phyloP scores from a whole-genome alignment of 2,113 vertebrate genomes.

The Osmerus mordax region DNA sequence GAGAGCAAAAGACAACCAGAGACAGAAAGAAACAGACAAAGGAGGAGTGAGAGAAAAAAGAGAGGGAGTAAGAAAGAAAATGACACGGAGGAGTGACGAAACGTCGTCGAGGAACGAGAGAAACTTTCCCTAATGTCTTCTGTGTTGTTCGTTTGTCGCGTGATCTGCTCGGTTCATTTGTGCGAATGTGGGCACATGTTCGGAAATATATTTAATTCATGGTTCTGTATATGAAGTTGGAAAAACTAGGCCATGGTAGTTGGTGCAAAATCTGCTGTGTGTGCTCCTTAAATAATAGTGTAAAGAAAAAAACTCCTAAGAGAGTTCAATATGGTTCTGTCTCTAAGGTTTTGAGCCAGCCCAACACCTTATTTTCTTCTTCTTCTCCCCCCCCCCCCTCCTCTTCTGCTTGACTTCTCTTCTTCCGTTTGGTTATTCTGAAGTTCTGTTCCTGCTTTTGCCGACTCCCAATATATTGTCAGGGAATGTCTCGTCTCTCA shows the following conservation, averaged over 20 bases:
- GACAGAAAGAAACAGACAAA: background rate
- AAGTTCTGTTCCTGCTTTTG: constrained; percentile 30
- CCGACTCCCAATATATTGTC: constrained; percentile 36
- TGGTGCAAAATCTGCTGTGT: constrained; percentile 57
- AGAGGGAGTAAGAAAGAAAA: constrained; percentile 15
- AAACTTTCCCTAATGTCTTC: constrained; percentile 55
- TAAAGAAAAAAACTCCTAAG: constrained; percentile 38
- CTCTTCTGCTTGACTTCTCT: constrained; percentile 23
- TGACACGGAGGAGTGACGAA: constrained; percentile 9
- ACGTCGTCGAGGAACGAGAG: constrained; percentile 46
- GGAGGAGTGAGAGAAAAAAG: constrained; percentile 3
- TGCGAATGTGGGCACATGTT: constrained; percentile 40
- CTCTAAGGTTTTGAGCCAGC: constrained; percentile 65
- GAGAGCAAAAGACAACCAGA: constrained; percentile 4
- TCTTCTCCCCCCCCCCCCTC: constrained; percentile 3
- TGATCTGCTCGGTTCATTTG: constrained; percentile 42
- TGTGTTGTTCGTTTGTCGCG: constrained; percentile 52
- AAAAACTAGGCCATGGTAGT: constrained; percentile 69
- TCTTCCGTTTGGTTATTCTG: constrained; percentile 48
- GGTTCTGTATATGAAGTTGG: constrained; percentile 58
- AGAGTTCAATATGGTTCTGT: constrained; percentile 55
- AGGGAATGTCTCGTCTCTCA: constrained; percentile 32
- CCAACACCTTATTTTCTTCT: constrained; percentile 49
- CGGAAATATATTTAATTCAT: constrained; percentile 69
- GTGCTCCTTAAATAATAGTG: constrained; percentile 66